Base-by-base conservation (phyloP, 2,888 invertebrate genomes). In the Cotesia congregata region DNA sequence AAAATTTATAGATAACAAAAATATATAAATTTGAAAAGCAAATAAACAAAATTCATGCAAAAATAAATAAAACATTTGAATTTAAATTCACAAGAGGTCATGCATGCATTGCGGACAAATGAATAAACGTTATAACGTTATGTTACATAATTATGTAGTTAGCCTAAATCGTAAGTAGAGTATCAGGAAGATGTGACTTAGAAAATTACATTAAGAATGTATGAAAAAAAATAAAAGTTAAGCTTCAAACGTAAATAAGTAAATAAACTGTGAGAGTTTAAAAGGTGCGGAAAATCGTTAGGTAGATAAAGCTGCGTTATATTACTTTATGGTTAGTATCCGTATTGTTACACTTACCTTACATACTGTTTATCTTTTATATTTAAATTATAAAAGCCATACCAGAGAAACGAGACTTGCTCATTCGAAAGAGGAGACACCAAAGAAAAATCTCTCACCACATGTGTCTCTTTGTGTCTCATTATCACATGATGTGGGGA, bases 381-480 rank as follows among this genome's bases (percentile, higher is more conserved):
- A 65, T 12, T 20, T 65, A 41, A 7, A 67, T 50, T n/a, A n/a
- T n/a, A n/a, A n/a, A n/a, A n/a, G n/a, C 17, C 64, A 39, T 15
- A 7, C 38, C n/a, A 39, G 30, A 60, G 30, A n/a, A 70, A 60
- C 15, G 20, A 38, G 38, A 38, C 38, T 39, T 12, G 4, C 7
- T 39, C 41, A 15, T 61, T 60, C 50, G 20, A 72, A 72, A 59
- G 39, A 61, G 50, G 41, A 15, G 30, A 68, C 7, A 70, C 41
- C 5, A 70, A 69, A 30, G 60, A 70, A 59, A 61, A 61, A 20
- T n/a, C 61, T 62, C 71, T 61, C 61, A 17, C 41, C 65, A 38
- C 73, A 73, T 39, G 50, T 73, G 73, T 65, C 73, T 73, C 73
- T 73, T 73, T 73, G 60, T 59, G 67, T 50, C 73, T 73, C 73